phyloP scores from a whole-genome alignment of 1,140 invertebrate genomes.

The Calephelis virginiensis region DNA sequence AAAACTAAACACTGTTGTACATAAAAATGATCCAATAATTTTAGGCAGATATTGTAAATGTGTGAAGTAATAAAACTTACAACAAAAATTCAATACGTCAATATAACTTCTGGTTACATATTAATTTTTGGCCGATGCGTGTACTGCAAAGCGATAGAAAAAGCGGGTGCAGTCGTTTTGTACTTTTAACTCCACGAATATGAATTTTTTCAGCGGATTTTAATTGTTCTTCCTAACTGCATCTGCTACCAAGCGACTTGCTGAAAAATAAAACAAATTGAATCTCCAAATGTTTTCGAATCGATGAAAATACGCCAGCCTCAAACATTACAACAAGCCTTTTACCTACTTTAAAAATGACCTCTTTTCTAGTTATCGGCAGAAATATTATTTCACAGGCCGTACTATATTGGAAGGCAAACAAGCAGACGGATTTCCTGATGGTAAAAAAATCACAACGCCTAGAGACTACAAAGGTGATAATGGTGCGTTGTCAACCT shows the following conservation, averaged over 20 bases:
- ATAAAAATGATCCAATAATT: no score
- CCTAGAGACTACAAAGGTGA: no score
- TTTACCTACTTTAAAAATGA: no score
- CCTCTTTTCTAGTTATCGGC: no score
- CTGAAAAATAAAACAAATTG: conserved; percentile 39
- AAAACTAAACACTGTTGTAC: no score
- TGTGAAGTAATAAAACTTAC: no score
- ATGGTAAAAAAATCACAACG: no score
- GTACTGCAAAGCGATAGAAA: conserved; percentile 35
- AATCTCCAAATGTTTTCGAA: neutral
- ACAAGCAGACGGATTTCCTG: no score
- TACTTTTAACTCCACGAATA: conserved; percentile 45
- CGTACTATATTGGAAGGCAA: no score
- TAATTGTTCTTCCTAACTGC: conserved; percentile 61
- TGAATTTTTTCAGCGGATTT: conserved; percentile 28
- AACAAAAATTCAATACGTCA: conserved; percentile 3
- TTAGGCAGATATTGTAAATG: no score
- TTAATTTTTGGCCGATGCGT: conserved; percentile 3
- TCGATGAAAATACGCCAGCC: neutral
- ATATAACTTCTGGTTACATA: neutral
- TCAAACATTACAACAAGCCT: neutral
- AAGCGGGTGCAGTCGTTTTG: conserved; percentile 52
- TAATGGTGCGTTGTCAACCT: no score
- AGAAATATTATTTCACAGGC: no score
- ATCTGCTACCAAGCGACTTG: conserved; percentile 53